Base-by-base conservation (phyloP, 1,140 invertebrate species). In the Diabrotica virgifera region DNA sequence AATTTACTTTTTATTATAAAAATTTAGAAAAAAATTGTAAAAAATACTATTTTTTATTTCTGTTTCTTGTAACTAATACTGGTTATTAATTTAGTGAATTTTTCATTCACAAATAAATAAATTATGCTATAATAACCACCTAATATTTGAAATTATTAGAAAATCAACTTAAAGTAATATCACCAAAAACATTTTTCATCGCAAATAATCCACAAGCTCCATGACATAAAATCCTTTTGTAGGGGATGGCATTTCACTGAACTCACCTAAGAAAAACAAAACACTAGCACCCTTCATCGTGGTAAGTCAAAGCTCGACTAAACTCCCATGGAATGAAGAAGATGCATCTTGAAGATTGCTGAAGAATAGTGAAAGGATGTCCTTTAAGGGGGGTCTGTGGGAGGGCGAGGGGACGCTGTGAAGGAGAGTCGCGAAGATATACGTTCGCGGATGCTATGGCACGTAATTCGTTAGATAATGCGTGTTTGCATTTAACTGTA, bases 231-330 rank as follows among this genome's bases (percentile, higher is more conserved):
- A 10, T 46, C 40, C 40, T 46, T 46, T 10, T 46, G n/a, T 46
- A 46, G 3, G 40, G 40, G 40, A 66, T 62, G 37, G 50, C 24
- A 10, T 62, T 38, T 9, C 65, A 66, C 40, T 36, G 52, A 37
- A 72, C 76, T 77, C 72, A 77, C 76, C 76, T 72, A 77, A 66
- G 63, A 76, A 67, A 71, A 76, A 68, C 63, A 77, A 73, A 63
- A 72, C 69, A 76, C 72, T 71, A 70, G 72, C 72, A 75, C 72
- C 70, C 72, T 69, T 72, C 74, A 76, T 76, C 67, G 65, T 72
- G 65, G 68, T 63, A 71, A 74, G 74, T 73, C 74, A 72, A 70
- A 65, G 56, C 68, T 67, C 70, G 72, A 74, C 75, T 76, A 72
- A 76, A 77, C 68, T 73, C 63, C 58, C 61, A 62, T 52, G 60